Evolutionary conservation across 2,888 invertebrate species (phyloP).

Genomic region (Morpho deidamia): DNA sequence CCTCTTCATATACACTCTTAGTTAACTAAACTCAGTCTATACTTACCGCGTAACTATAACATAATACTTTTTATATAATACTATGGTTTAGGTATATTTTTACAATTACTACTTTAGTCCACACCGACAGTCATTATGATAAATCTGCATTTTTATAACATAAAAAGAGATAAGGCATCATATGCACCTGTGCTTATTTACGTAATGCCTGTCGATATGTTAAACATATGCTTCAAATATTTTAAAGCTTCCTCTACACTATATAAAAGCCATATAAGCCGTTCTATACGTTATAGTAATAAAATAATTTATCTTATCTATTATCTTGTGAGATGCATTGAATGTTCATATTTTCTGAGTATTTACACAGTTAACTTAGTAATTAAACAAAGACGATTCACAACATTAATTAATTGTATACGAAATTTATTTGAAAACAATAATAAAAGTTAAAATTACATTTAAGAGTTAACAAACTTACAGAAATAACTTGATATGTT

Average conservation of each 20-base stretch:
- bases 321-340: too few relatives aligned
- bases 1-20: conserved; percentile 46
- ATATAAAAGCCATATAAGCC: conserved; percentile 13
- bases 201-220: background rate
- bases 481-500: too few relatives aligned
- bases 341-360: too few relatives aligned
- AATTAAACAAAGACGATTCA: too few relatives aligned
- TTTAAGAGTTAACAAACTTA: too few relatives aligned
- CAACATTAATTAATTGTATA: too few relatives aligned
- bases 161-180: too few relatives aligned
- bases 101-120: background rate
- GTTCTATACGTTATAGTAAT: conserved; percentile 14
- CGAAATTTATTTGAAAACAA: too few relatives aligned
- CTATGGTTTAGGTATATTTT: conserved; percentile 1
- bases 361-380: too few relatives aligned
- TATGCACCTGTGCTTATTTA: too few relatives aligned
- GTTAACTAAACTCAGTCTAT: conserved; percentile 59
- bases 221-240: conserved; percentile 3
- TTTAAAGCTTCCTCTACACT: conserved; percentile 5
- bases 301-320: conserved; percentile 15
- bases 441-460: too few relatives aligned
- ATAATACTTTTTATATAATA: conserved; percentile 8
- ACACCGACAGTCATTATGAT: background rate
- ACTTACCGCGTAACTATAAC: conserved; percentile 38
- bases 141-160: too few relatives aligned